Evolutionary conservation across 2,113 vertebrate species (phyloP).

Genomic region (Tragelaphus imberbis): DNA sequence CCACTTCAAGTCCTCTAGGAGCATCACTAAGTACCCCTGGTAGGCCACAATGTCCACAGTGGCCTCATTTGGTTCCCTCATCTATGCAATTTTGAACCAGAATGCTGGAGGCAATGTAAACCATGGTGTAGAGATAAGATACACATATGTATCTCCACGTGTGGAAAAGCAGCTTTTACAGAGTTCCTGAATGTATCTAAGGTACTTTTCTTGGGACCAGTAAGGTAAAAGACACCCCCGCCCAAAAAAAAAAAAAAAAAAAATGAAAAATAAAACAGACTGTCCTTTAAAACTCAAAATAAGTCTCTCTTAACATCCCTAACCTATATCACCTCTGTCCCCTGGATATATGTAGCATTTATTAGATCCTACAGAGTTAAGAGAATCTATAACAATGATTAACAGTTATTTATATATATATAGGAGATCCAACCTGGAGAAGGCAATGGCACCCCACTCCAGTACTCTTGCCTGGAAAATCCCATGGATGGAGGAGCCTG

Average conservation of each 20-base stretch:
- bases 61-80: no score
- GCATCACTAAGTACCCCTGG: not conserved
- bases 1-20: not conserved
- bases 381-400: not conserved
- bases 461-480: no score
- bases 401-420: not conserved
- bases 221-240: not conserved
- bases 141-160: not conserved
- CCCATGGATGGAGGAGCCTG: no score
- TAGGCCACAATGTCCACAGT: not conserved
- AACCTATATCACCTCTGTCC: not conserved
- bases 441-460: no score
- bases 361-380: not conserved
- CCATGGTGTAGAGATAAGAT: not conserved
- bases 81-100: not conserved
- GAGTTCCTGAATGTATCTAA: not conserved
- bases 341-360: not conserved
- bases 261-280: not conserved
- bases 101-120: not conserved
- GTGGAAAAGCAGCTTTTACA: not conserved
- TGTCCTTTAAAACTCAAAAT: not conserved
- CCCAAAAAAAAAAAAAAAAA: fast-evolving
- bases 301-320: not conserved
- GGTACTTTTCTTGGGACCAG: not conserved
- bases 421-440: no score